Conservation (phyloP, 2,888 invertebrate species). For the Pristionchus fissidentatus region DNA sequence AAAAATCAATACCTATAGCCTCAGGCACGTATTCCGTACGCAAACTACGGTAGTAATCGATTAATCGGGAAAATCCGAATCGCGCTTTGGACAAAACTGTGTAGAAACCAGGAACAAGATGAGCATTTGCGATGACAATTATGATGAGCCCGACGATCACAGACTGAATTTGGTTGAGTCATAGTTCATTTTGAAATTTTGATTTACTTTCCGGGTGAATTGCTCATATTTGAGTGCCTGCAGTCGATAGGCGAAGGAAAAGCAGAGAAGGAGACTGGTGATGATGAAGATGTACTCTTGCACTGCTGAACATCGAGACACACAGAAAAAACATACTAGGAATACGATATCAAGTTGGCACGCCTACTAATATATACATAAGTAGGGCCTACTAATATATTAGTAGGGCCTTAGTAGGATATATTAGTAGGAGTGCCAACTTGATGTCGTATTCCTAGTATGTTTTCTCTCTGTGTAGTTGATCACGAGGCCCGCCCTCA, state of each 20-base stretch:
- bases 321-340: too few species aligned
- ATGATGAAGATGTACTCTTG: neutral
- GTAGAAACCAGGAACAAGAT: slow-evolving; percentile 13
- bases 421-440: too few species aligned
- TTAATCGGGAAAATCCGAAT: neutral
- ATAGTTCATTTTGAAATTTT: too few species aligned
- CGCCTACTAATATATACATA: too few species aligned
- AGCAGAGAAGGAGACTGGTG: neutral
- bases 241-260: neutral
- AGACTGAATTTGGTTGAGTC: neutral
- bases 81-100: neutral
- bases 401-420: too few species aligned
- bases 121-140: neutral
- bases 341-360: too few species aligned
- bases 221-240: neutral
- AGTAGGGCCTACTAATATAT: too few species aligned
- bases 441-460: too few species aligned
- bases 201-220: neutral
- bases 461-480: too few species aligned
- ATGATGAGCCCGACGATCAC: neutral
- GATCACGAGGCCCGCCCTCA: too few species aligned
- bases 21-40: neutral
- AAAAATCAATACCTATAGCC: neutral
- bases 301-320: neutral
- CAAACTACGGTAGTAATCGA: neutral